A percentile compares a stretch with the other conserved stretches of the same genome.
phyloP scores from a whole-genome alignment of 2,888 invertebrate species.

The Drosophila antonietae region DNA sequence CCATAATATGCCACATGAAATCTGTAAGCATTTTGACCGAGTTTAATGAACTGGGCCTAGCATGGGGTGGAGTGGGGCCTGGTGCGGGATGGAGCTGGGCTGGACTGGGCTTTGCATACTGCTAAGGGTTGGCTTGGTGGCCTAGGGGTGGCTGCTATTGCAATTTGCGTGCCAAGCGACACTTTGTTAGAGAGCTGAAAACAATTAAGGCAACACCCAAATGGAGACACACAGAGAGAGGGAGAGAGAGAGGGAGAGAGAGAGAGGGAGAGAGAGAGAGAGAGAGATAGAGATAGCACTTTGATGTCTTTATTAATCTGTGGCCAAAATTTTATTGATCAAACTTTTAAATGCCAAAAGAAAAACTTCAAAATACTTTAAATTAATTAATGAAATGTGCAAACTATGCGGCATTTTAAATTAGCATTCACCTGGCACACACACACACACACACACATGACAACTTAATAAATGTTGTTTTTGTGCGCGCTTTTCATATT shows the following conservation, averaged over 20 bases:
- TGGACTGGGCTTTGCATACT: background rate
- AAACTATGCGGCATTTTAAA: slow-evolving; percentile 47
- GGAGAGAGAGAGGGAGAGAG: too few relatives aligned
- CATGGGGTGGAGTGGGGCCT: background rate
- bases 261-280: background rate
- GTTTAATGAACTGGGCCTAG: slow-evolving; percentile 58
- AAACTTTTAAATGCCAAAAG: slow-evolving; percentile 74
- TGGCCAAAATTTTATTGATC: slow-evolving; percentile 75
- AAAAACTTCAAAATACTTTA: slow-evolving; percentile 32
- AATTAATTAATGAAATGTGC: slow-evolving; percentile 67
- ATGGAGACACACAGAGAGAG: slow-evolving; percentile 1
- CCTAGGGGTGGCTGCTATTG: slow-evolving; percentile 17
- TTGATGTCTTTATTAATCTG: slow-evolving; percentile 62
- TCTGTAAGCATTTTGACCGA: slow-evolving; percentile 46
- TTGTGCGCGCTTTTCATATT: slow-evolving; percentile 46
- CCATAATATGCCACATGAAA: slow-evolving; percentile 54
- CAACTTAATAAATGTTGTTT: slow-evolving; percentile 37
- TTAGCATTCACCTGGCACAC: slow-evolving; percentile 46
- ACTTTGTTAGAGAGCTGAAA: slow-evolving; percentile 61
- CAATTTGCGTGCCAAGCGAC: slow-evolving; percentile 72
- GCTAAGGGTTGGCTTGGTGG: slow-evolving; percentile 4
- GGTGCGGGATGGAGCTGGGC: background rate
- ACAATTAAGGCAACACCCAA: slow-evolving; percentile 68
- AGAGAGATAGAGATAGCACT: background rate
- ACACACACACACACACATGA: slow-evolving; percentile 32